Evolutionary conservation across 2,888 invertebrate genomes (phyloP).

Genomic region (Terebella lapidaria): DNA sequence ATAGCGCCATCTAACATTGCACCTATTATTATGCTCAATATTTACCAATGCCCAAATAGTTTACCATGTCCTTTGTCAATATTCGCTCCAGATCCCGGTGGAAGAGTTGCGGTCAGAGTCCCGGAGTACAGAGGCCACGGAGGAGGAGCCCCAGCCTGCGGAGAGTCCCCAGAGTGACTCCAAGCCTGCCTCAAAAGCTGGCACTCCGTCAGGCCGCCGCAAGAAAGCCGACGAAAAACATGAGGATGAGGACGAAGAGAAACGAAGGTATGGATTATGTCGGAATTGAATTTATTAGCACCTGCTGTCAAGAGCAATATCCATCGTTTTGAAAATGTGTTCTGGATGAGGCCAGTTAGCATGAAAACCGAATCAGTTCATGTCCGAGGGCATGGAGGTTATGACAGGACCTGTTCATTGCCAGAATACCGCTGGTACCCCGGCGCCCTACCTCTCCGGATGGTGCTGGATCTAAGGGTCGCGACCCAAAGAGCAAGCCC

Average conservation of each 20-base stretch:
- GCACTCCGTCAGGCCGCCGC: slow-evolving; percentile 6
- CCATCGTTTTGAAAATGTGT: too few species aligned
- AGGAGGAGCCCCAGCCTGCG: background rate
- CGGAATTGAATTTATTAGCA: too few species aligned
- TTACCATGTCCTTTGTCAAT: too few species aligned
- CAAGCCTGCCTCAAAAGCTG: too few species aligned
- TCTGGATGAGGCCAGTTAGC: too few species aligned
- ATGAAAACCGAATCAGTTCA: too few species aligned
- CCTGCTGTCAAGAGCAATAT: too few species aligned
- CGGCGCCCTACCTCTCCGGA: slow-evolving; percentile 44
- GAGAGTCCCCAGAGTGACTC: background rate
- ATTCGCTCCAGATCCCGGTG: background rate
- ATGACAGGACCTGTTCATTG: too few species aligned
- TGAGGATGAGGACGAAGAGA: slow-evolving; percentile 1
- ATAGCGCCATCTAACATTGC: background rate
- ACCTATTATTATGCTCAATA: too few species aligned
- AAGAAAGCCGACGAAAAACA: slow-evolving; percentile 3
- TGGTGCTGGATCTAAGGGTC: slow-evolving; percentile 33
- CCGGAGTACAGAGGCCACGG: background rate
- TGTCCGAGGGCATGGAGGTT: too few species aligned
- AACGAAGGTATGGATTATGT: background rate
- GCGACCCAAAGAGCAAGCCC: slow-evolving; percentile 31
- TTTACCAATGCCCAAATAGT: too few species aligned
- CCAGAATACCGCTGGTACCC: slow-evolving; percentile 49
- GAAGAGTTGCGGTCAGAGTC: background rate